These are phyloP conservation scores for Sturnus vulgaris DNA, from an alignment of 2,113 vertebrate species.

Conservation along the genomic window DNA sequence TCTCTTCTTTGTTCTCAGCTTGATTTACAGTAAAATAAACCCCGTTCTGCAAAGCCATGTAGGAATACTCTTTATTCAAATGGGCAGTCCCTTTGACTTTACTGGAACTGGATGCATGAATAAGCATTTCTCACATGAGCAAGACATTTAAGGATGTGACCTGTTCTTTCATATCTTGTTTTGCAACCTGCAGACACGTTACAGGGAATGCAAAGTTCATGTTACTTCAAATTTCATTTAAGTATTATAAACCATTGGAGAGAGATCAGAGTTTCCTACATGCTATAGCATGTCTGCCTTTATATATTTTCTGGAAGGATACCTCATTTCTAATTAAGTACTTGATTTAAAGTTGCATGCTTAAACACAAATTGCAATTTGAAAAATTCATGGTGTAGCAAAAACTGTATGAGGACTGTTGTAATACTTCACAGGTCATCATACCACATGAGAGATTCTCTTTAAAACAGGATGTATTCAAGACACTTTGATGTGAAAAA, in stretches of 20 bases:
- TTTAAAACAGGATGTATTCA: neutral
- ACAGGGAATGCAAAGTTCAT: conserved; percentile 3
- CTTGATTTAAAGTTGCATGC: neutral
- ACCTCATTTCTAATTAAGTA: conserved; percentile 35
- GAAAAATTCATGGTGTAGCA: neutral
- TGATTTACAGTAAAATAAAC: conserved; percentile 45
- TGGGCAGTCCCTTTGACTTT: conserved; percentile 9
- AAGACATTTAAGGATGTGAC: neutral
- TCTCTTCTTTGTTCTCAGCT: conserved; percentile 50
- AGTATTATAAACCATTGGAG: neutral
- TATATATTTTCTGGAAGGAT: neutral
- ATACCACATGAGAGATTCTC: neutral
- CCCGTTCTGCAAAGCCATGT: neutral
- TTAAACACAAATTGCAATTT: neutral
- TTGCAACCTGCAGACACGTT: neutral
- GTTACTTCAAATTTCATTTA: conserved; percentile 24
- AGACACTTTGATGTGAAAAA: neutral
- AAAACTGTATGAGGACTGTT: neutral
- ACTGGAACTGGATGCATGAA: neutral
- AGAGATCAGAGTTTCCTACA: neutral
- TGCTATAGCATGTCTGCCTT: neutral
- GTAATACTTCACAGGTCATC: neutral
- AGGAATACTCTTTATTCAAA: conserved; percentile 42
- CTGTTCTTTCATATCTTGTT: conserved; percentile 16
- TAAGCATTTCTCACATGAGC: neutral